These are phyloP conservation scores for Rostratula benghalensis DNA, from an alignment of 2,113 vertebrate species.

Conservation along the genomic window DNA sequence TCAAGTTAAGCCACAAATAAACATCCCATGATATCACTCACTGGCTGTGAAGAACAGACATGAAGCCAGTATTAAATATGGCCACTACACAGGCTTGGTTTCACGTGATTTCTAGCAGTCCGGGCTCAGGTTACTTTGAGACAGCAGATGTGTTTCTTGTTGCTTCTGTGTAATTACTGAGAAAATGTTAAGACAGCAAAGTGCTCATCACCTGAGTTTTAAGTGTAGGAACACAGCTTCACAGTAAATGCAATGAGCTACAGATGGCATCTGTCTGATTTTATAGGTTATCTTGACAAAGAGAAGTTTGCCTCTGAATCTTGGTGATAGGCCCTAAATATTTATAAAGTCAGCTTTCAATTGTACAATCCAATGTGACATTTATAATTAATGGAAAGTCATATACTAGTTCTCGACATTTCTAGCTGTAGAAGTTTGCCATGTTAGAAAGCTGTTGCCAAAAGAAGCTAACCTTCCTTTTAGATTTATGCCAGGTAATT, in stretches of 20 bases:
- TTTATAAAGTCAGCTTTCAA: not conserved
- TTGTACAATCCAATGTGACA: not conserved
- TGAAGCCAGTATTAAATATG: slow-evolving; percentile 14
- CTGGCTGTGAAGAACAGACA: not conserved
- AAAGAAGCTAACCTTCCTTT: not conserved
- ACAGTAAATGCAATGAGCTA: not conserved
- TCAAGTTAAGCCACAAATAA: not conserved
- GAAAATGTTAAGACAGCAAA: not conserved
- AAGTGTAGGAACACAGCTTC: not conserved
- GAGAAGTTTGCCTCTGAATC: not conserved
- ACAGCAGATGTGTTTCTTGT: not conserved
- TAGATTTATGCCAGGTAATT: not conserved
- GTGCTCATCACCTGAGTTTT: not conserved
- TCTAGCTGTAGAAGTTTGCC: not conserved
- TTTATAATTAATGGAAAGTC: not conserved
- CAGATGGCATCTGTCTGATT: not conserved
- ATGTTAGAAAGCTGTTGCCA: not conserved
- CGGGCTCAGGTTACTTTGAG: not conserved
- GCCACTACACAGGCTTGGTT: not conserved
- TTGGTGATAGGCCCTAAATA: not conserved
- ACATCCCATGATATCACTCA: not conserved
- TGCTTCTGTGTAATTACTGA: not conserved
- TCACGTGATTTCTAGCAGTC: not conserved
- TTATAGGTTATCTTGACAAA: not conserved
- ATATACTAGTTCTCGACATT: not conserved